Evolutionary conservation across 2,888 invertebrate species (phyloP), one percentile per base, ranked within the genome.

Genomic region (Campaea margaritaria): DNA sequence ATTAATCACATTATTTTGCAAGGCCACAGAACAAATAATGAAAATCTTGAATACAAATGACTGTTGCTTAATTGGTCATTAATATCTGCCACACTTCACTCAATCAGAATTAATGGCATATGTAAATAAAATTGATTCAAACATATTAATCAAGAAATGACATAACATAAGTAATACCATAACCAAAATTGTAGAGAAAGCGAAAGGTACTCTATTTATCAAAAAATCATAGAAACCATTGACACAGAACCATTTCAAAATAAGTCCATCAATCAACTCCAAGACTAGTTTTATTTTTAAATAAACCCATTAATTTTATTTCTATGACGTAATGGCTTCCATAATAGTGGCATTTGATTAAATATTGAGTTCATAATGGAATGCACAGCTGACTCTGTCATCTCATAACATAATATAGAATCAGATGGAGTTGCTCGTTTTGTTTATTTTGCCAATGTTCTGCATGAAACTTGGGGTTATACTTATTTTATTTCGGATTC

Each of bases 271-370:
- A 65, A 59, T 63, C 65, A 63, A 58, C 10, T 31, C 31, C 9
- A 16, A 15, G 21, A 9, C 31, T 31, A 41, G 8, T 50, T 27
- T 27, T 49, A n/a, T n/a, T 45, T 45, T 44, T 1, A 44, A 56
- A 50, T 38, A 41, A 57, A 27, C 12, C 14, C 36, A 58, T 51
- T 47, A 47, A 47, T 50, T 53, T 51, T 38, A 27, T 54, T 60
- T 62, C 28, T 31, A 43, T 63, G 62, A 61, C 58, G 57, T 57
- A 65, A 57, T 45, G 45, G 43, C 5, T 15, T 38, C 12, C 43
- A 42, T 51, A 65, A 60, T 52, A 57, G 34, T 51, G 57, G 42
- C 58, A 55, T 62, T 56, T 58, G 41, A 54, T 60, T 58, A 12
- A 46, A 55, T 58, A 62, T 57, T 39, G 21, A 47, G 62, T 58